Evolutionary conservation across 2,797 vertebrate species (phyloP).

Genomic region (Ctenopoma multispine): DNA sequence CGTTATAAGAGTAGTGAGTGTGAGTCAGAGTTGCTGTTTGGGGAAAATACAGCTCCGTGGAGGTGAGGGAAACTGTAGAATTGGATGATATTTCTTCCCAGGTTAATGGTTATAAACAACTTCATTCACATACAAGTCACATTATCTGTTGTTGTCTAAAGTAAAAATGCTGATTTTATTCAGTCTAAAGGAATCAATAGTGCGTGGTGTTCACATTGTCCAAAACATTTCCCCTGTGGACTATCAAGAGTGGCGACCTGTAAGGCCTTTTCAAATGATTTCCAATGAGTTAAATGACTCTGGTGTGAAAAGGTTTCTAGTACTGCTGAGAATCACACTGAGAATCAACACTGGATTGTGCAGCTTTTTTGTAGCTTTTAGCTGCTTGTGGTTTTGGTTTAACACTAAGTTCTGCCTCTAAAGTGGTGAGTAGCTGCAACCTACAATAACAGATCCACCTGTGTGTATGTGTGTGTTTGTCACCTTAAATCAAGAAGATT

Average conservation of each 20-base stretch:
- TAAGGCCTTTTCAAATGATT: neutral
- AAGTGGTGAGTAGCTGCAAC: conserved; percentile 1
- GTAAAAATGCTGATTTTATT: too few species aligned
- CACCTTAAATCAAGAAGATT: conserved; percentile 26
- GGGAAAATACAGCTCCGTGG: neutral
- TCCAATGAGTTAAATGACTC: neutral
- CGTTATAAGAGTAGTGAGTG: too few species aligned
- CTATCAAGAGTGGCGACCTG: neutral
- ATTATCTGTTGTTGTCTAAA: too few species aligned
- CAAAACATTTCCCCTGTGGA: neutral
- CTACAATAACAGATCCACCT: neutral
- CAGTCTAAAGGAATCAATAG: neutral
- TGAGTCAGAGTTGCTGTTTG: too few species aligned
- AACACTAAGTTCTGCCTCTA: too few species aligned
- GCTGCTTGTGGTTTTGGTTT: neutral
- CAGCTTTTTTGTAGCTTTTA: neutral
- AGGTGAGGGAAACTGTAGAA: too few species aligned
- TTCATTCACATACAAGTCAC: too few species aligned
- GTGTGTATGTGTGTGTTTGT: neutral
- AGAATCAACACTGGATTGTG: neutral
- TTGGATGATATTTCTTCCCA: too few species aligned
- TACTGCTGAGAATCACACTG: neutral
- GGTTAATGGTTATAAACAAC: too few species aligned
- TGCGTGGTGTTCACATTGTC: neutral
- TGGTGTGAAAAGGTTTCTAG: neutral